phyloP scores from a whole-genome alignment of 1,140 invertebrate species.

The Macrobrachium rosenbergii region DNA sequence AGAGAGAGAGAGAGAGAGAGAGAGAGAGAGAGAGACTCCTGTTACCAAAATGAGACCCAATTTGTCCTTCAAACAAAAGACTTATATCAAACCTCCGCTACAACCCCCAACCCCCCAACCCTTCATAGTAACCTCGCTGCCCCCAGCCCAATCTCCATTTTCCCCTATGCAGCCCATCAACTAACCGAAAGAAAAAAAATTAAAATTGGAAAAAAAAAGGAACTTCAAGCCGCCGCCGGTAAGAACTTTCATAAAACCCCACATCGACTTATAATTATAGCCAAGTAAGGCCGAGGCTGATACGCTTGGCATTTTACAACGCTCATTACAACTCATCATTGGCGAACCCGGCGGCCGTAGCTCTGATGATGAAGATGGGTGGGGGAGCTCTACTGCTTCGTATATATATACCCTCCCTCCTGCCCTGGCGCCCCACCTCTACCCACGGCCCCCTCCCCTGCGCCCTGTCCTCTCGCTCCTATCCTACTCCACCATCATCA shows the following conservation, averaged over 20 bases:
- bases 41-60: too few relatives aligned
- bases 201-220: constrained; percentile 10
- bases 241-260: constrained; percentile 27
- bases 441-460: background rate
- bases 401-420: background rate
- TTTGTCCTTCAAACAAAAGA: too few relatives aligned
- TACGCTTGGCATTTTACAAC: constrained; percentile 39
- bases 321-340: constrained; percentile 22
- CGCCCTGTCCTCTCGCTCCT: background rate
- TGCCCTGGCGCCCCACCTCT: background rate
- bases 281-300: constrained; percentile 33
- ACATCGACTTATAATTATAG: constrained; percentile 37
- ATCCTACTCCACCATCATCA: background rate
- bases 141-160: background rate
- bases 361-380: background rate
- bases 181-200: constrained; percentile 1
- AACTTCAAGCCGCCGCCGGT: background rate
- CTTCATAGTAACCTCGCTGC: background rate
- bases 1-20: too few relatives aligned
- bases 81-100: background rate
- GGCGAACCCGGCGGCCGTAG: background rate
- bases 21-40: too few relatives aligned
- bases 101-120: background rate
- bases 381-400: background rate
- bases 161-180: background rate